Evolutionary conservation across 2,888 invertebrate species (phyloP), one percentile per base, ranked within the genome.

Genomic region (Hololepta plana): DNA sequence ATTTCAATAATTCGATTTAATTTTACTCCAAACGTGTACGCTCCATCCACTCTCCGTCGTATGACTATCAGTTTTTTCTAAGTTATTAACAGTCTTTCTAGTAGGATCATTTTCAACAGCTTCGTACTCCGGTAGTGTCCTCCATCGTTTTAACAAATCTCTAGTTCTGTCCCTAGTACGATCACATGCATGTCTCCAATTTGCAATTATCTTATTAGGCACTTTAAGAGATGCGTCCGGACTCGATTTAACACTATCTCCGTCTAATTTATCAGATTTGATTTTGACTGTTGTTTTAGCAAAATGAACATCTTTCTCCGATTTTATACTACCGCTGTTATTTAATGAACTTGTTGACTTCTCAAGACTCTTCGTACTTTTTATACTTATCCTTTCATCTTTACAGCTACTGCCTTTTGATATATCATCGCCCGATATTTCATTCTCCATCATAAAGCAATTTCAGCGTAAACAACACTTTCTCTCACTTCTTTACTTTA

Each of bases 1-100:
- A 17, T 17, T 17, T 24, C 9, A 16, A 12, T 22, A 11, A 9
- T 11, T n/a, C 7, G 23, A 20, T 20, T 15, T 24, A 4, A 12
- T 49, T 67, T 67, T 53, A 75, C 75, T 72, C 75, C 74, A 76
- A 35, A 74, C 71, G 46, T 75, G 75, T 12, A 74, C 74, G 43
- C 73, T 74, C 75, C 75, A 76, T n/a, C 72, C 69, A 24, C 64
- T 62, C 13, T 60, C 59, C 24, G 62, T 60, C 15, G 55, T 57
- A 5, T 59, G 60, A 15, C 36, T 39, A 21, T 48, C 46, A 16
- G 40, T 39, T 30, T 49, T 50, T 4, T 43, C 45, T 6, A 56
- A 53, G 9, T 49, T 49, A 20, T 47, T 44, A 5, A 47, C 53
- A 2, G 14, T 53, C 46, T 47, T 55, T 49, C 55, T 58, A 56